Evolutionary conservation across 2,888 invertebrate species (phyloP), one percentile per base, ranked within the genome.

Genomic region (Megalurothrips usitatus): DNA sequence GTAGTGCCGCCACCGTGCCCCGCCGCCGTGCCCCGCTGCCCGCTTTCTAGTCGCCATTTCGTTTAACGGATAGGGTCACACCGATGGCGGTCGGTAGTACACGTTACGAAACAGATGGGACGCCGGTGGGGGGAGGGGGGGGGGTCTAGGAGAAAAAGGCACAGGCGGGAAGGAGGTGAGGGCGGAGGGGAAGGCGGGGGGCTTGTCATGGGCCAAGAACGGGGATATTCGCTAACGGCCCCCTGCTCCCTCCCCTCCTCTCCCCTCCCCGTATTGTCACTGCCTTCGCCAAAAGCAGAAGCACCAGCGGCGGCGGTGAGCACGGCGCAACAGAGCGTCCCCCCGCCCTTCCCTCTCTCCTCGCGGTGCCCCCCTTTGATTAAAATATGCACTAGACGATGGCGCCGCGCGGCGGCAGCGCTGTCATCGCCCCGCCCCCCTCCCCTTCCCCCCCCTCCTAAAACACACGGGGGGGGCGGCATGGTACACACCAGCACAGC

Each of bases 41-140:
- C 58, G 58, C 58, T 58, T 58, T 58, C 58, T 58, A 58, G 58
- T 58, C 58, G 58, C n/a, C 58, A 58, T 58, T 58, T 58, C 58
- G 2, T 43, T 6, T 6, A 43, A 43, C 34, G 58, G 58, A 58
- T 58, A 58, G 58, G 58, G 58, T 58, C 58, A 58, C 34, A 43
- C 34, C 34, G 6, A 2, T 14, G 58, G 58, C 17, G 58, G 58
- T 17, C 6, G 19, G 52, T 9, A 52, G 14, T 17, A 58, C 58
- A 58, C 58, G 58, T 58, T 58, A 58, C n/a, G 58, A 58, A 58
- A 58, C 58, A 58, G 6, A 10, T 14, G 58, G 17, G n/a, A 10
- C 14, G n/a, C 58, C 52, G 52, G 14, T 52, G 12, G 12, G 58
- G 12, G 14, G 58, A 52, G 52, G 19, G 52, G 52, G 52, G 34